A percentile compares a stretch with the other conserved stretches of the same genome.
Conservation (phyloP, 2,797 vertebrate genomes). For the Fratercula arctica region DNA sequence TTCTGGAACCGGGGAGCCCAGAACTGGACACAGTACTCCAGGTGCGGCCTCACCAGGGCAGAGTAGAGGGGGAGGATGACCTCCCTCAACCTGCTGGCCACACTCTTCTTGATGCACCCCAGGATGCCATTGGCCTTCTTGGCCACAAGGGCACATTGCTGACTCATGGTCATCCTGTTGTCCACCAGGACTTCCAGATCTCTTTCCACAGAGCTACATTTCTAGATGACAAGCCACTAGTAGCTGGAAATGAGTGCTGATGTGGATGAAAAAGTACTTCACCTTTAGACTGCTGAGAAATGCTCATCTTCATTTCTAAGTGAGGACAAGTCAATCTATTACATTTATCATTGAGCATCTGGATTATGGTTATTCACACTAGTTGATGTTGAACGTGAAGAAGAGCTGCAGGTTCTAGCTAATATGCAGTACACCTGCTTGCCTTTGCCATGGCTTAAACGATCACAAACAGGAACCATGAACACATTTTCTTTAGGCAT, state of each 20-base stretch:
- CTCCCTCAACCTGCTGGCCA: too few species aligned
- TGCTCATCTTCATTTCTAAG: neutral
- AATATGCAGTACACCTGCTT: neutral
- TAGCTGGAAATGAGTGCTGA: neutral
- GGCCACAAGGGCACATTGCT: too few species aligned
- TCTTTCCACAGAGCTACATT: neutral
- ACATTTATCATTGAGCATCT: neutral
- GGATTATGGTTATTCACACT: neutral
- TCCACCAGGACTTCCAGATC: too few species aligned
- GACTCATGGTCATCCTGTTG: too few species aligned
- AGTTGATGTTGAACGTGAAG: neutral
- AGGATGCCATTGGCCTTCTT: too few species aligned
- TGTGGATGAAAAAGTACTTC: neutral
- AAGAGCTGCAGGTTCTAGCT: neutral
- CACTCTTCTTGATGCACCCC: too few species aligned
- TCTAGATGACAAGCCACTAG: neutral
- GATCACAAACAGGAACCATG: neutral
- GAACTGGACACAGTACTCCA: too few species aligned
- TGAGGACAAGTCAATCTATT: neutral
- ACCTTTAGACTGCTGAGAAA: neutral
- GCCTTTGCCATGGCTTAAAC: neutral
- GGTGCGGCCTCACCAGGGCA: too few species aligned
- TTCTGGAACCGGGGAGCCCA: too few species aligned
- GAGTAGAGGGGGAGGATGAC: too few species aligned
- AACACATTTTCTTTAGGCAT: neutral